Base-by-base conservation (phyloP, 1,140 invertebrate genomes). In the Pseudomyrmex pallidus region DNA sequence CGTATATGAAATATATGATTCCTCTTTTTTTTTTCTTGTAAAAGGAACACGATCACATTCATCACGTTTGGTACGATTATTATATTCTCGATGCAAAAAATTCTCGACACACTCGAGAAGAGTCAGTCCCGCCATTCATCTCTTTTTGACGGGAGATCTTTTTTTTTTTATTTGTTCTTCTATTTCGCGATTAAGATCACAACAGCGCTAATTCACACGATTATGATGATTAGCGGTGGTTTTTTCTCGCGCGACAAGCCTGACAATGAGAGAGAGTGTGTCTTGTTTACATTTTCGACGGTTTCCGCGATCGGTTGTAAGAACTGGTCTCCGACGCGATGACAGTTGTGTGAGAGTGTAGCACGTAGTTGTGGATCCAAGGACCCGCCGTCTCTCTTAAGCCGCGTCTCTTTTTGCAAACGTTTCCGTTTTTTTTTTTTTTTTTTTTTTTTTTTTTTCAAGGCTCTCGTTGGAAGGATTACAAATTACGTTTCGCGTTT, bases 391-490 rank as follows among this genome's bases (percentile, higher is more conserved):
- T 56, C 62, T 22, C n/a, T 63, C 5, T 35, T 35, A 35, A 35
- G 35, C 35, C 13, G 13, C 15, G 35, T 35, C 52, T 52, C 50
- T 74, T 25, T 63, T 48, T 48, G 20, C 35, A 20, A 74, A 74
- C 44, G 4, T 66, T 76, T 12, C 1, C 5, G 5, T 35, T 4
- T 35, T 46, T 44, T 17, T 3, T 35, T 54, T 50, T 15, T 48
- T n/a, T 82, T 25, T n/a, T 44, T 7, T 44, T 22, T 68, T 17
- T 48, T 35, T 46, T 68, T 80, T 54, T 52, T 87, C 87, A 88
- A 88, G 87, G 87, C 87, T 87, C 52, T 87, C 44, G 59, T 76
- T 88, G 86, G 86, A 88, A 88, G 86, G 87, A 88, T 85, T 87
- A 82, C 64, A 85, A 88, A 88, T 82, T 67, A 59, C 22, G 56